Evolutionary conservation across 2,797 vertebrate species (phyloP).

Genomic region (Protosalanx chinensis): DNA sequence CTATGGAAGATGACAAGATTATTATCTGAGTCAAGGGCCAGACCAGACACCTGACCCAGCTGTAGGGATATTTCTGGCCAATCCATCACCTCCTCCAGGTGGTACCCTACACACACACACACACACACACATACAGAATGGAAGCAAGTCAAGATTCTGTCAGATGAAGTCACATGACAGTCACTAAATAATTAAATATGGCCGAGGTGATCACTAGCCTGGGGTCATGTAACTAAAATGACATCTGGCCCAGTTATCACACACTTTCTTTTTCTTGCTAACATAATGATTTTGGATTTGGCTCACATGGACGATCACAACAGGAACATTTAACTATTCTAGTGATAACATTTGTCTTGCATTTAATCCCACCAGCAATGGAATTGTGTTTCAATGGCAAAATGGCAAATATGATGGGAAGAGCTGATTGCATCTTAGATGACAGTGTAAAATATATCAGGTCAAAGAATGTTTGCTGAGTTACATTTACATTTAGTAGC

Average conservation of each 20-base stretch:
- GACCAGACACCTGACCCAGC: slow-evolving; percentile 91
- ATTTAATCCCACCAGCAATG: background rate
- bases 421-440: background rate
- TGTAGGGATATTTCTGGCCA: slow-evolving; percentile 85
- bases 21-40: slow-evolving; percentile 84
- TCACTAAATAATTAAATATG: slow-evolving; percentile 21
- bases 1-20: slow-evolving; percentile 94
- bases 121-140: slow-evolving; percentile 9
- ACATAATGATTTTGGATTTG: background rate
- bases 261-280: slow-evolving; percentile 3
- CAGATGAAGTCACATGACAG: slow-evolving; percentile 5
- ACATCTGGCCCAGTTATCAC: background rate
- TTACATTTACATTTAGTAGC: no score
- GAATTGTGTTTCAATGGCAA: background rate
- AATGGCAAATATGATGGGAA: slow-evolving; percentile 9
- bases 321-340: background rate
- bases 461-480: background rate
- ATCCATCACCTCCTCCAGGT: slow-evolving; percentile 78
- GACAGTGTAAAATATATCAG: slow-evolving; percentile 3
- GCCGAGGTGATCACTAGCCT: background rate
- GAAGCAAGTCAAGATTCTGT: slow-evolving; percentile 14
- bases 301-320: background rate
- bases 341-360: background rate
- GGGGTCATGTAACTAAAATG: slow-evolving; percentile 6
- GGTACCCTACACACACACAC: slow-evolving; percentile 72